Evolutionary conservation across 1,140 invertebrate species (phyloP), one percentile per base, ranked within the genome.

Genomic region (Cherax quadricarinatus): DNA sequence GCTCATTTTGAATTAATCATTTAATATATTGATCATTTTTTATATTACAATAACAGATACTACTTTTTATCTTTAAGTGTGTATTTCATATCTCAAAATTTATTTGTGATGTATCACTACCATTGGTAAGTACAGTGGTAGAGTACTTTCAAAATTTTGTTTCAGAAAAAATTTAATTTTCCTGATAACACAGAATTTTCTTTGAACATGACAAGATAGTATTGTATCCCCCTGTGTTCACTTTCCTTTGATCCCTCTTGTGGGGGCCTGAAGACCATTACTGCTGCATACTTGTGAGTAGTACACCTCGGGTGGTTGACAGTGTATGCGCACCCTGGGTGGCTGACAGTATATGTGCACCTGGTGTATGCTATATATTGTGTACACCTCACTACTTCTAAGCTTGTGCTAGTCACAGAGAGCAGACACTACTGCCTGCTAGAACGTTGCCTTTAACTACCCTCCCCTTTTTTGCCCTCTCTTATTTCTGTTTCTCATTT

Each of bases 261-360:
- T 86, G 53, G 62, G 62, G 62, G 18, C 84, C 84, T 86, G 84
- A 86, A 86, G 84, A 86, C 66, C 84, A 86, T 70, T 86, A 62
- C 62, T 86, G 66, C 84, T 70, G n/a, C 53, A n/a, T 86, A 86
- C 48, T n/a, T 86, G 84, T 86, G 66, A 86, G 84, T 86, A 86
- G 57, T 18, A 30, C 84, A 86, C 84, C 84, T 48, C 73, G 84
- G 84, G 84, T 86, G 84, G 84, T 62, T 86, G 84, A 73, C 84
- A 86, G 51, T 86, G n/a, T 62, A 49, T 70, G 62, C 73, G 66
- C 84, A 86, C 81, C 9, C 18, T 21, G 81, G 84, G 84, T 86
- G 84, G 84, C 84, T 86, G 84, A 73, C 84, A 86, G 51, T 86
- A 12, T 62, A 49, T 70, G 62, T 86, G 66, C 84, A 86, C 81